A percentile compares a stretch with the other conserved stretches of the same genome.
Evolutionary conservation across 2,888 invertebrate genomes (phyloP).

Genomic region (Synanthedon myopaeformis): DNA sequence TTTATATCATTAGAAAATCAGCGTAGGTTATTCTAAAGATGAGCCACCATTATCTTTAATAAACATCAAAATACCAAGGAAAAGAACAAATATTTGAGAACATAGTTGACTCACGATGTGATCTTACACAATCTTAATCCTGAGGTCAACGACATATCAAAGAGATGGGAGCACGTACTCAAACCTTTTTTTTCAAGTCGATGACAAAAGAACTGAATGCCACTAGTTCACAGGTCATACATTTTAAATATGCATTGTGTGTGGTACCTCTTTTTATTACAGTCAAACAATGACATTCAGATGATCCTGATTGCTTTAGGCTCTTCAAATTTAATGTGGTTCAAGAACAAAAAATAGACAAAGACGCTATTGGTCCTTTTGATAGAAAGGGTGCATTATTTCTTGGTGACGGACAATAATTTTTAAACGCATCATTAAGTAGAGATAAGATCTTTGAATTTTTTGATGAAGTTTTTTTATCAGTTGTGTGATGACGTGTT

Average conservation of each 20-base stretch:
- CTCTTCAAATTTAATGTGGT: constrained; percentile 23
- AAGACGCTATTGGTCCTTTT: constrained; percentile 30
- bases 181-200: constrained; percentile 15
- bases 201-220: constrained; percentile 30
- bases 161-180: constrained; percentile 26
- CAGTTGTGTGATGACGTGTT: constrained; percentile 23
- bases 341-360: constrained; percentile 22
- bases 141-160: constrained; percentile 31
- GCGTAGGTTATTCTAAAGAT: too few species aligned
- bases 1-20: too few species aligned
- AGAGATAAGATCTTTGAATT: constrained; percentile 39
- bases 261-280: constrained; percentile 34
- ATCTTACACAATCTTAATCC: constrained; percentile 20
- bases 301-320: constrained; percentile 31
- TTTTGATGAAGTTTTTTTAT: constrained; percentile 23
- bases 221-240: constrained; percentile 54
- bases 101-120: background rate
- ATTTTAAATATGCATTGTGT: constrained; percentile 65
- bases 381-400: constrained; percentile 16
- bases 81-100: background rate
- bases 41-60: background rate
- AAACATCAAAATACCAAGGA: background rate
- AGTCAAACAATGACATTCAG: constrained; percentile 49
- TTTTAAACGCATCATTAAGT: constrained; percentile 55
- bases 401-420: constrained; percentile 39